Evolutionary conservation across 2,113 vertebrate genomes (phyloP), one percentile per base, ranked within the genome.

Genomic region (Cheirogaleus medius): DNA sequence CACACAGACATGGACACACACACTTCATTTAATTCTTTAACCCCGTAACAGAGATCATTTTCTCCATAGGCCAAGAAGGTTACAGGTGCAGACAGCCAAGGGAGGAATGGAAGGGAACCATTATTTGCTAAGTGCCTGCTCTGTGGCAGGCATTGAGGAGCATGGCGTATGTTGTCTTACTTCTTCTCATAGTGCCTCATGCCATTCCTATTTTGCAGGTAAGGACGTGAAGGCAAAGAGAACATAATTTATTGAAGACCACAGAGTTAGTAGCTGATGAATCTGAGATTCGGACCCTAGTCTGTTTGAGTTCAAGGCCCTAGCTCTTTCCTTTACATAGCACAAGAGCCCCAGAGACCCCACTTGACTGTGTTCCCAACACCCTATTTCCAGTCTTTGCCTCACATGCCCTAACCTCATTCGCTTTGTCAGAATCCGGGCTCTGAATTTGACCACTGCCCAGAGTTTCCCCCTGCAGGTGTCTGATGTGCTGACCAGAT

Each of bases 381-480:
- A n/a, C 58, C 27, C 34, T 10, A 15, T 71, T 87, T 83, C 18
- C 49, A 64, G 0, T 76, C 81, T 93, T 92, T 90, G 52, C 86
- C 52, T 90, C 52, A 9, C 44, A 76, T 32, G 34, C 27, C 7
- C 34, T 71, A 56, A 64, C 56, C 11, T 60, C 37, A 74, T 60
- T 94, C 21, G 20, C 52, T 71, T 83, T 32, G 58, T 58, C 52
- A 71, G 74, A 76, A 76, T 15, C 9, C 25, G 52, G 17, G 12
- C 64, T 89, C 25, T 86, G 87, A 58, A 69, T 86, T 56, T 77
- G 64, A 58, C 73, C 56, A 63, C 29, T 69, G 42, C 6, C n/a
- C 3, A 4, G 15, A 17, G 64, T 71, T 58, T 92, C 60, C 54
- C 34, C 7, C 18, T n/a, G 18, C 80, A 42, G 47, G 47, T 64